Evolutionary conservation across 1,140 invertebrate species (phyloP).

Genomic region (Ostrea edulis): DNA sequence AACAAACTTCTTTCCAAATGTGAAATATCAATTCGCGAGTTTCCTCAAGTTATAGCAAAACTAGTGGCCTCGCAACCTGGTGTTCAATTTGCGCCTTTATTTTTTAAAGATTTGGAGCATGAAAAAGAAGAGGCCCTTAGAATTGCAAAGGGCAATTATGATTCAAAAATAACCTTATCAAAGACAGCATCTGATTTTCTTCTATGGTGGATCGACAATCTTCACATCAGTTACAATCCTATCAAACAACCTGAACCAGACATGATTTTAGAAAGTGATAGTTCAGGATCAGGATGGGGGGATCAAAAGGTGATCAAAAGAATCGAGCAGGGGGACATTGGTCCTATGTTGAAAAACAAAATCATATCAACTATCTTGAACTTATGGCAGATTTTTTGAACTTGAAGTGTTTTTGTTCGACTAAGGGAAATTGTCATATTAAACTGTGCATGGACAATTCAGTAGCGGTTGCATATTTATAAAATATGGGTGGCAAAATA

Average conservation of each 20-base stretch:
- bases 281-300: constrained; percentile 42
- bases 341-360: constrained; percentile 16
- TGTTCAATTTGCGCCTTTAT: constrained; percentile 38
- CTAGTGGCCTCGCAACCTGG: constrained; percentile 46
- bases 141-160: background rate
- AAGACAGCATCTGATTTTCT: background rate
- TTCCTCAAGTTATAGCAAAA: constrained; percentile 28
- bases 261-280: constrained; percentile 1
- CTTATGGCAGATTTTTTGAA: background rate
- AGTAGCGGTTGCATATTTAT: constrained; percentile 17
- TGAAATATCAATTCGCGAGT: background rate
- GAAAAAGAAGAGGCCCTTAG: constrained; percentile 34
- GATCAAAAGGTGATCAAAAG: background rate
- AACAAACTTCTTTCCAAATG: background rate
- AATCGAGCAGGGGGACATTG: constrained; percentile 31
- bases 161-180: constrained; percentile 6
- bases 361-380: constrained; percentile 59
- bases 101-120: constrained; percentile 39
- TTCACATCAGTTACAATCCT: background rate
- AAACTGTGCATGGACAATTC: constrained; percentile 42
- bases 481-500: constrained; percentile 25
- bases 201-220: constrained; percentile 38
- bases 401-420: background rate
- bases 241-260: background rate
- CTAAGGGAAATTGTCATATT: constrained; percentile 12